Evolutionary conservation across 2,888 invertebrate genomes (phyloP).

Genomic region (Hyposoter didymator): DNA sequence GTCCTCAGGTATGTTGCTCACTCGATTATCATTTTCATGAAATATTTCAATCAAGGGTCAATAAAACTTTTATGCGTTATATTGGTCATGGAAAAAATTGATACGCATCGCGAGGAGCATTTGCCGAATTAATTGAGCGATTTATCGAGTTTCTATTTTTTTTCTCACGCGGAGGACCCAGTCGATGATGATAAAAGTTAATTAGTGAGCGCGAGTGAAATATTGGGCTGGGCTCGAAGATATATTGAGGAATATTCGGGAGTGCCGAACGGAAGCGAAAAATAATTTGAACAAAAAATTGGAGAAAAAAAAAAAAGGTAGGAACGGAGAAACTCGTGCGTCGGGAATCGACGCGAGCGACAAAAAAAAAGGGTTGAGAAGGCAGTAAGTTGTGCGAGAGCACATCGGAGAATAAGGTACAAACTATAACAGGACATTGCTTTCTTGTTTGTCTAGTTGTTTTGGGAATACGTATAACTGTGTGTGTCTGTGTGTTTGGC

Average conservation of each 20-base stretch:
- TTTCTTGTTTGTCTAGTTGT: neutral
- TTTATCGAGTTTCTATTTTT: neutral
- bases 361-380: conserved; percentile 61
- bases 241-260: neutral
- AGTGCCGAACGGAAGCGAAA: neutral
- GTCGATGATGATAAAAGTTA: neutral
- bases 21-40: neutral
- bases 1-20: conserved; percentile 93
- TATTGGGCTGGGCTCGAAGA: neutral
- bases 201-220: neutral
- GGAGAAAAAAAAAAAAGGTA: neutral
- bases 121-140: neutral
- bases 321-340: conserved; percentile 21
- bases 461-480: conserved; percentile 29
- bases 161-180: neutral
- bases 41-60: neutral
- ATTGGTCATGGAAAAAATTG: neutral
- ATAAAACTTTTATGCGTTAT: neutral
- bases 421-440: conserved; percentile 70
- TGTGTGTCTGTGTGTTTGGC: conserved; percentile 16
- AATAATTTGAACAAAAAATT: conserved; percentile 33
- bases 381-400: conserved; percentile 46
- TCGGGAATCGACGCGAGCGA: conserved; percentile 2
- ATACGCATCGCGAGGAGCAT: neutral
- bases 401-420: neutral